Evolutionary conservation across 2,888 invertebrate genomes (phyloP).

Genomic region (Acanthoscelides obtectus): DNA sequence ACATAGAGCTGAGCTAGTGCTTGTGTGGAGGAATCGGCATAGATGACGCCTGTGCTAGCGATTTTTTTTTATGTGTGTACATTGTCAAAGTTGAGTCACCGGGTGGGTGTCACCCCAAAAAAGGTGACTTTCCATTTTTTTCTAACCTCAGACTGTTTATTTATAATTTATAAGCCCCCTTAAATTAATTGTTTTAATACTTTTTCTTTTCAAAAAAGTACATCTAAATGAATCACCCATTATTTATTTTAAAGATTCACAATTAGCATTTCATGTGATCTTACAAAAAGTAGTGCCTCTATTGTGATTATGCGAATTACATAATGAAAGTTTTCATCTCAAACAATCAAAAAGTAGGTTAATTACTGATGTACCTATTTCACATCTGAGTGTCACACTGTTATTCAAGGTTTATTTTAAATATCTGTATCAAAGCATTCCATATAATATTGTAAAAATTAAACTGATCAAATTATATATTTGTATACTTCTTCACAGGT

Average conservation of each 20-base stretch:
- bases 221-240: no score
- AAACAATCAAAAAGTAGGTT: neutral
- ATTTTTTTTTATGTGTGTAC: no score
- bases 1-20: no score
- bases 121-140: neutral
- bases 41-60: no score
- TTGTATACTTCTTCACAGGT: neutral
- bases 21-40: no score
- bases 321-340: neutral
- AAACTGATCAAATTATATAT: neutral
- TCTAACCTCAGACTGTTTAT: no score
- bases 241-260: neutral
- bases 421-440: neutral
- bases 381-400: neutral
- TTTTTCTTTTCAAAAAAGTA: no score
- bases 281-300: constrained; percentile 49
- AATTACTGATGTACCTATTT: neutral
- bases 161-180: no score
- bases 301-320: constrained; percentile 33
- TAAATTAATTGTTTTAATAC: no score
- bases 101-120: no score
- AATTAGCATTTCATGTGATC: constrained; percentile 43
- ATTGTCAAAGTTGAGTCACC: no score
- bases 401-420: neutral
- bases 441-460: neutral